Conservation (phyloP, 37 sponge, comb jelly and placozoan genomes). For the Hormiphora californensis region DNA sequence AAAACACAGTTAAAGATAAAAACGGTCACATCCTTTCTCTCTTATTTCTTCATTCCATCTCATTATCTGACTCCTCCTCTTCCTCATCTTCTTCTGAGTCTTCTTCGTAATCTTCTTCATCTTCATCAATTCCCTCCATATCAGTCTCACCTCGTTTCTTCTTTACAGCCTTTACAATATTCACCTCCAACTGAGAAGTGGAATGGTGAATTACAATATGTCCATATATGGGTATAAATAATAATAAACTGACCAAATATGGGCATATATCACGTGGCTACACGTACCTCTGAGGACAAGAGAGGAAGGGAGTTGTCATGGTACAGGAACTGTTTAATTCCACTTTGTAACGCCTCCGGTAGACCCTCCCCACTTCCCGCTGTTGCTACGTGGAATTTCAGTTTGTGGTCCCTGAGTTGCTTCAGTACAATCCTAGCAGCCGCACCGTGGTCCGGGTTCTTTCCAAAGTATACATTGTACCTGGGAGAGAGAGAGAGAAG, state of each 20-base stretch:
- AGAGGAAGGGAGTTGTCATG: not conserved
- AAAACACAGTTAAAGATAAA: no score
- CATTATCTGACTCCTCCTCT: not conserved
- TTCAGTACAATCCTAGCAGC: slow-evolving; percentile 3
- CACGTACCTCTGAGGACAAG: slow-evolving; percentile 31
- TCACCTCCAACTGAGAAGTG: not conserved
- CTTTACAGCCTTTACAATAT: not conserved
- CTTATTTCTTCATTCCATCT: slow-evolving; percentile 10
- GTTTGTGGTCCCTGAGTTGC: slow-evolving; percentile 12
- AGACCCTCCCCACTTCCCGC: not conserved
- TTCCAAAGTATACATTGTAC: not conserved
- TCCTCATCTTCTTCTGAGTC: not conserved
- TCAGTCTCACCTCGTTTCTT: slow-evolving; percentile 16
- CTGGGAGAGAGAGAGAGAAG: slow-evolving; percentile 16
- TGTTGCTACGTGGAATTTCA: not conserved
- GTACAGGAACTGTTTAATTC: not conserved
- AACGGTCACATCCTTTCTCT: no score
- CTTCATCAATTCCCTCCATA: not conserved
- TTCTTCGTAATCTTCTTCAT: slow-evolving; percentile 2
- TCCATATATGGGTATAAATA: not conserved
- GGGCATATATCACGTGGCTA: not conserved
- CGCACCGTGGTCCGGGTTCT: slow-evolving; percentile 26
- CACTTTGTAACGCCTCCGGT: not conserved
- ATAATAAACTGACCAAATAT: not conserved
- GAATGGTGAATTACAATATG: not conserved